Evolutionary conservation across 2,888 invertebrate genomes (phyloP), one percentile per base, ranked within the genome.

Genomic region (Rhimphoctona megacephalus): DNA sequence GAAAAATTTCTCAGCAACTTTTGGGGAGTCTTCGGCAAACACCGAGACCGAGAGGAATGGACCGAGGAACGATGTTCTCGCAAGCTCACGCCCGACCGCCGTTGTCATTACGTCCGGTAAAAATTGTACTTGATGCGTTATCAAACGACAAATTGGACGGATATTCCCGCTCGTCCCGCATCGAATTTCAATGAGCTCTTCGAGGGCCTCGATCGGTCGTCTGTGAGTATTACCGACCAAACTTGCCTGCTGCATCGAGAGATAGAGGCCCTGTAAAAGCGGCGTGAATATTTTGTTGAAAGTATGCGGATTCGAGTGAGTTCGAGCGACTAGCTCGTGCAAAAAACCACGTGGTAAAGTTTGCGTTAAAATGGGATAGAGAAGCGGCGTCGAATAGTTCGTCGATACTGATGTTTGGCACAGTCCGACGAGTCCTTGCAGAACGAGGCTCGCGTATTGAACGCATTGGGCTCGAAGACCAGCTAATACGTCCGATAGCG

Each of bases 41-140:
- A 99, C 96, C 0, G 99, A 99, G 0, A 99, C 96, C 14, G 97
- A 97, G 88, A 99, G 96, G 94, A 99, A 99, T 0, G 99, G 98
- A 22, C 99, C 99, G 9, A 99, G 96, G 93, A 97, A 98, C 82
- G 98, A 97, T 70, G 97, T 96, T 77, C 97, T 96, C 0, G 98
- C 97, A 83, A 99, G 95, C 94, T 99, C 99, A 64, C 98, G 95
- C 0, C 99, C 99, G 0, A 96, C 96, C 8, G 97, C 97, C 1
- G 96, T 96, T 1, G 97, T 97, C 89, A 97, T 96, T 1, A 97
- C 94, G 14, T 96, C 96, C 0, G 98, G 98, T 84, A 96, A 93
- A 94, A 97, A 98, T 92, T 98, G 97, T 4, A 96, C 94, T 94
- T 97, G 96, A 86, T 95, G 95, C 0, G 96, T 95, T 74, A 97